Evolutionary conservation across 2,888 invertebrate species (phyloP), one percentile per base, ranked within the genome.

Genomic region (Neelides folsomi): DNA sequence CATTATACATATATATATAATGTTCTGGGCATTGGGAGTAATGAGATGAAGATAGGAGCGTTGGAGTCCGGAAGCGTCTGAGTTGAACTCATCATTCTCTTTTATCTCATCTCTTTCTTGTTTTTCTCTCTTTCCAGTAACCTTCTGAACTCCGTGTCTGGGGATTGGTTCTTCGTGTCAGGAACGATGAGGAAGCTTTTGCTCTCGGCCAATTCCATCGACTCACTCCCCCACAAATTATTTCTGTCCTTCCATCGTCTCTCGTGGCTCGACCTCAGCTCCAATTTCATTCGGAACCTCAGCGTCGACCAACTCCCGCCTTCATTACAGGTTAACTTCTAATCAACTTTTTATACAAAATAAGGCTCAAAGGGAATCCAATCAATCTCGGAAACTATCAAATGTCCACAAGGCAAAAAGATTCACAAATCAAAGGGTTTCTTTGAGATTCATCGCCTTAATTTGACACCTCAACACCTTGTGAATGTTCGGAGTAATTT

Each of bases 181-280:
- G 45, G 48, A 12, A 61, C 64, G 12, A 39, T 64, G 53, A 55
- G 62, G 49, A 61, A 64, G 55, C 56, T 64, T 8, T 56, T 57
- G 36, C 54, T 64, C 12, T 47, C 58, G 15, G 53, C 55, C 44
- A 64, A 64, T 47, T 64, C 62, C 12, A 58, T 65, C 47, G 59
- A 64, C 49, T 46, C 54, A 13, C 51, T 65, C 12, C 62, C 65
- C 15, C 43, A 49, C 52, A 59, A 60, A 57, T 51, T 65, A 45
- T 54, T 65, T 56, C 50, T 55, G 45, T 34, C 57, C 41, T 64
- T 65, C 53, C 46, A 44, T 34, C 55, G 60, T 5, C 60, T 64
- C 27, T 59, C 60, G 39, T 64, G 62, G 62, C 55, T 64, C 20
- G 64, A 64, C 49, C 55, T 64, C 34, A 61, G 55, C 49, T 60